These are phyloP conservation scores for Leptogaster cylindrica DNA, from an alignment of 2,888 invertebrate species.

Conservation along the genomic window DNA sequence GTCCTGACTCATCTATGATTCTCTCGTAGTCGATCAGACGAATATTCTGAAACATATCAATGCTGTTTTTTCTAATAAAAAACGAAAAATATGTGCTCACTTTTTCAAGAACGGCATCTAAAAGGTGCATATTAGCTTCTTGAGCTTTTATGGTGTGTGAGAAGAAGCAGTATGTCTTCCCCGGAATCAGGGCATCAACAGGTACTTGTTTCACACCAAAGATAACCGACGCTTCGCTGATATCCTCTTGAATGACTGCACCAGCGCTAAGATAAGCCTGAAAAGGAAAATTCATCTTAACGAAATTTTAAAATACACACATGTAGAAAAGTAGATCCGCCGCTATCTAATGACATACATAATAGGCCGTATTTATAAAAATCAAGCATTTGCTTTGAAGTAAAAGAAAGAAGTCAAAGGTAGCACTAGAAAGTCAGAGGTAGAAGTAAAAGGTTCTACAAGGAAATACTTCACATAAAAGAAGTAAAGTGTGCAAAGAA, in stretches of 20 bases:
- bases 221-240: slow-evolving; percentile 93
- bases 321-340: too few species aligned
- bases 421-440: too few species aligned
- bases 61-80: too few species aligned
- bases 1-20: slow-evolving; percentile 86
- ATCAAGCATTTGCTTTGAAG: too few species aligned
- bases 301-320: too few species aligned
- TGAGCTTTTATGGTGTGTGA: slow-evolving; percentile 99
- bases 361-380: too few species aligned
- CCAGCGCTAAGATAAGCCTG: slow-evolving; percentile 91
- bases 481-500: too few species aligned
- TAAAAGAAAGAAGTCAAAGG: too few species aligned
- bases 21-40: slow-evolving; percentile 97
- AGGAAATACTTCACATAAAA: too few species aligned
- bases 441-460: too few species aligned
- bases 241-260: slow-evolving; percentile 93
- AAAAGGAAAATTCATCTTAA: too few species aligned
- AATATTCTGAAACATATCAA: slow-evolving; percentile 75
- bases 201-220: slow-evolving; percentile 92
- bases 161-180: slow-evolving; percentile 98
- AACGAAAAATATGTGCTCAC: slow-evolving; percentile 47
- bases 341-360: too few species aligned
- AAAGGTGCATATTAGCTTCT: slow-evolving; percentile 94
- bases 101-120: slow-evolving; percentile 95
- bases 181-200: slow-evolving; percentile 87